These are phyloP conservation scores for Torymus tubicola DNA, from an alignment of 2,888 invertebrate species.

Conservation along the genomic window DNA sequence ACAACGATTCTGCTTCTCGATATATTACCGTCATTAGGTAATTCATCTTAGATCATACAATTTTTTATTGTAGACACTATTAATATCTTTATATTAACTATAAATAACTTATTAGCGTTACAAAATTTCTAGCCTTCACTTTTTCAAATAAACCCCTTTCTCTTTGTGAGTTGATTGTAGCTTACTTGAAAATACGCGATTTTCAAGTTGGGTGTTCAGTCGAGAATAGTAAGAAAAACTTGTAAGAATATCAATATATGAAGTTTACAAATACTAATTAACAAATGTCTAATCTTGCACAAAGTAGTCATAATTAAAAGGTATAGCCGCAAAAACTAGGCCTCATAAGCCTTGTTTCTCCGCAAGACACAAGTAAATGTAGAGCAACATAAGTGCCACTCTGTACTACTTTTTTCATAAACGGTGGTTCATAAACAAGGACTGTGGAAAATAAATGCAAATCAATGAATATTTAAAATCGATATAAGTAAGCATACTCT, in stretches of 20 bases:
- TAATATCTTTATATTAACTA: constrained; percentile 26
- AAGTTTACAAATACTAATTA: constrained; percentile 5
- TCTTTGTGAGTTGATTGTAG: neutral
- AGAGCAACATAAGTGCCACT: too few species aligned
- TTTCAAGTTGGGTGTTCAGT: neutral
- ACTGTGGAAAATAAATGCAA: constrained; percentile 4
- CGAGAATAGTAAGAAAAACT: neutral
- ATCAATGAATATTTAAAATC: neutral
- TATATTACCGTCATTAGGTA: constrained; percentile 4
- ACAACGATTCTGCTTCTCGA: neutral
- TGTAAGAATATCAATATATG: neutral
- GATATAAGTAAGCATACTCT: neutral
- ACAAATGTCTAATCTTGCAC: constrained; percentile 5
- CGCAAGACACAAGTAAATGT: too few species aligned
- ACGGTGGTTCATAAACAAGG: neutral
- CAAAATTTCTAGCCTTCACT: neutral
- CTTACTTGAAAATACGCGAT: constrained; percentile 10
- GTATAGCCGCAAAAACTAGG: neutral
- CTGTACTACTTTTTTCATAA: too few species aligned
- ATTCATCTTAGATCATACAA: constrained; percentile 30
- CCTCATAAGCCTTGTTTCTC: too few species aligned
- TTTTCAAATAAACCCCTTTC: constrained; percentile 7
- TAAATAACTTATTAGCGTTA: constrained; percentile 18
- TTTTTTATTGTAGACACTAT: constrained; percentile 11
- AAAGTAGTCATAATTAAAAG: constrained; percentile 6